Evolutionary conservation across 2,888 invertebrate species (phyloP).

Genomic region (Eilema caniola): DNA sequence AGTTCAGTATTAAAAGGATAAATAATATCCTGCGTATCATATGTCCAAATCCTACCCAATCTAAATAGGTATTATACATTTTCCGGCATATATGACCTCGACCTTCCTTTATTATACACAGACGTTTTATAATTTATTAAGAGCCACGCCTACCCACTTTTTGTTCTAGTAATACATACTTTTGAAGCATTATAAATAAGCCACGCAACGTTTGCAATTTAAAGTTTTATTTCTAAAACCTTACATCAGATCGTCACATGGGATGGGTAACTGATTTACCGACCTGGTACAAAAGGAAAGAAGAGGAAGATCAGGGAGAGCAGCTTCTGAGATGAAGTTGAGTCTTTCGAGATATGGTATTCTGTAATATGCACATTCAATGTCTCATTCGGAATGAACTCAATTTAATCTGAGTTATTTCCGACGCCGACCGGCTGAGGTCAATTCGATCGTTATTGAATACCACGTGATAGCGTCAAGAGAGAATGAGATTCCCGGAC

Average conservation of each 20-base stretch:
- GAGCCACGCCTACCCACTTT: background rate
- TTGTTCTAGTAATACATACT: background rate
- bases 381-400: too few species aligned
- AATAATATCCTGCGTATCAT: too few species aligned
- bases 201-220: background rate
- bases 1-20: background rate
- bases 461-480: too few species aligned
- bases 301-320: background rate
- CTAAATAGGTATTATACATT: background rate
- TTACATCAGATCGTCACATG: too few species aligned
- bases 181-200: background rate
- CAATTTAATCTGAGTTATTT: too few species aligned
- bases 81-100: conserved; percentile 6
- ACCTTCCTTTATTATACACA: conserved; percentile 11
- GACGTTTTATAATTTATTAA: background rate
- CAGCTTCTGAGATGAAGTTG: background rate
- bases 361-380: too few species aligned
- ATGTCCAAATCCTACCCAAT: background rate
- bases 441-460: too few species aligned
- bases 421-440: too few species aligned
- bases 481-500: too few species aligned
- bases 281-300: background rate
- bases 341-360: background rate
- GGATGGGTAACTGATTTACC: background rate
- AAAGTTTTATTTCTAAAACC: background rate